These are phyloP conservation scores for Nipponacmea schrenckii DNA, from an alignment of 2,888 invertebrate species.

Conservation along the genomic window DNA sequence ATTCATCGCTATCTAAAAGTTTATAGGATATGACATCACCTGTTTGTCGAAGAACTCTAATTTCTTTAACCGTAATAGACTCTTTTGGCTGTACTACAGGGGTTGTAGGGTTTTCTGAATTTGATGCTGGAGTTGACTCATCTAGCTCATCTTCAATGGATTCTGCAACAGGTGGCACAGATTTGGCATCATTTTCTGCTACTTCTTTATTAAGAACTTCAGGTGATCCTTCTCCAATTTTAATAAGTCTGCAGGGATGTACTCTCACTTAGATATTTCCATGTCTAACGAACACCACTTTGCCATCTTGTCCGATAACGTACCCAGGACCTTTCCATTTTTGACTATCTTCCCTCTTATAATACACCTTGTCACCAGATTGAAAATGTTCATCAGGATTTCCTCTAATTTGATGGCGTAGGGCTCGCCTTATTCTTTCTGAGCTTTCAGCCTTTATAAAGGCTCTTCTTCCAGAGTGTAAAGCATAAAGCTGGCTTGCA, in stretches of 20 bases:
- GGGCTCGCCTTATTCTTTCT: constrained; percentile 12
- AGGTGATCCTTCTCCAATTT: constrained; percentile 12
- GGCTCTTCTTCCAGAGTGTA: neutral
- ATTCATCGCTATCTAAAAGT: too few species aligned
- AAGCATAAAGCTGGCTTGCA: neutral
- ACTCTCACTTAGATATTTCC: constrained; percentile 28
- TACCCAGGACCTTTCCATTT: constrained; percentile 32
- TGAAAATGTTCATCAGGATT: constrained; percentile 20
- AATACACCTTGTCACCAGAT: constrained; percentile 25
- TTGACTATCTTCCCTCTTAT: constrained; percentile 21
- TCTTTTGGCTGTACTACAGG: too few species aligned
- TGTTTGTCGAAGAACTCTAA: too few species aligned
- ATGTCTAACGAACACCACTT: constrained; percentile 29
- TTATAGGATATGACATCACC: too few species aligned
- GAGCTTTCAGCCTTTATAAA: neutral
- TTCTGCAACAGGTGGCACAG: too few species aligned
- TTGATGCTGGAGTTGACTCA: too few species aligned
- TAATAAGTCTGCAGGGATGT: constrained; percentile 23
- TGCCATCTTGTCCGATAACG: constrained; percentile 35
- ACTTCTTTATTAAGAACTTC: too few species aligned
- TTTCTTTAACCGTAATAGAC: too few species aligned
- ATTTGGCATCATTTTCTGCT: too few species aligned
- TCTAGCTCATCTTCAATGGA: too few species aligned
- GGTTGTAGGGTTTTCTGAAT: too few species aligned
- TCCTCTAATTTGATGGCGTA: constrained; percentile 23